A percentile compares a stretch with the other conserved stretches of the same genome.
Evolutionary conservation across 1,140 invertebrate genomes (phyloP).

Genomic region (Drosophila willistoni): DNA sequence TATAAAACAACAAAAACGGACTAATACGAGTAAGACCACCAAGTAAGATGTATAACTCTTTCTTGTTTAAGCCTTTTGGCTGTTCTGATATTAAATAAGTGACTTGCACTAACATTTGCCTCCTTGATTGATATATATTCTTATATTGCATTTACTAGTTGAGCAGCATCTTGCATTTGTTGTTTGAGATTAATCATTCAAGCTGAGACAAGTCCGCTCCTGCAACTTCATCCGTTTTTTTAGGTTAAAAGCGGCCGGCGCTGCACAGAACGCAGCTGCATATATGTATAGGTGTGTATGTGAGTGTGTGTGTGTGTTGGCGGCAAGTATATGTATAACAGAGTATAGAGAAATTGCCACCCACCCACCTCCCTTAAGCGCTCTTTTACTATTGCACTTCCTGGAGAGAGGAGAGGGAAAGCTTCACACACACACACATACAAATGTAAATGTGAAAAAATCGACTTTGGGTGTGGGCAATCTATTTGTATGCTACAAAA

Average conservation of each 20-base stretch:
- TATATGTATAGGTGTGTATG: conserved; percentile 17
- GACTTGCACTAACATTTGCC: no score
- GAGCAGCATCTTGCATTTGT: no score
- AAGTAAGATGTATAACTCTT: no score
- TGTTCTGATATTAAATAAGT: no score
- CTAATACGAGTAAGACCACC: no score
- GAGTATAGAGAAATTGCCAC: conserved; percentile 72
- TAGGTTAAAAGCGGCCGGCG: conserved; percentile 72
- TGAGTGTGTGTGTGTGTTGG: conserved; percentile 44
- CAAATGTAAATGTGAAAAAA: conserved; percentile 62
- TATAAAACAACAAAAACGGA: no score
- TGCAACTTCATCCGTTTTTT: conserved; percentile 47
- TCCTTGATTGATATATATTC: no score
- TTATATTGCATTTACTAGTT: no score
- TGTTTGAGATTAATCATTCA: neutral
- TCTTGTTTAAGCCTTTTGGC: no score
- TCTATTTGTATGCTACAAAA: conserved; percentile 48
- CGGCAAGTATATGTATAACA: conserved; percentile 54
- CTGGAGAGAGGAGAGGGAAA: conserved; percentile 4
- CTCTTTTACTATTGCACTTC: conserved; percentile 56
- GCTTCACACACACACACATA: conserved; percentile 17
- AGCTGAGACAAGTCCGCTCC: conserved; percentile 20
- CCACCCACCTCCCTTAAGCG: conserved; percentile 49
- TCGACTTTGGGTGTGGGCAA: conserved; percentile 77
- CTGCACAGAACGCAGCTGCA: conserved; percentile 55